Evolutionary conservation across 2,113 vertebrate species (phyloP), one percentile per base, ranked within the genome.

Genomic region (Hemibagrus wyckioides): DNA sequence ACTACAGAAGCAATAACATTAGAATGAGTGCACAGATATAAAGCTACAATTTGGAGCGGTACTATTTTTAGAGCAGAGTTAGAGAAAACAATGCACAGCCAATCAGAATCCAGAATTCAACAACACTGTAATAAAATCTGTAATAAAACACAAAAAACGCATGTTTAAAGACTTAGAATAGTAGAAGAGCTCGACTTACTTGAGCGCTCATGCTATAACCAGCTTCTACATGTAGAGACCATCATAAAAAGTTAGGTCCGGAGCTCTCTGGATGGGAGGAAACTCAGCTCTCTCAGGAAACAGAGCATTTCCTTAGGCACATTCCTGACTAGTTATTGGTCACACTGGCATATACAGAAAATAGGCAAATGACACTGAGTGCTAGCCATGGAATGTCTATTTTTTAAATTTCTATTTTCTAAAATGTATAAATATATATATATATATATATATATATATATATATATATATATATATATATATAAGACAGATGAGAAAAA

Each of bases 331-430:
- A 23, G 44, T 89, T 92, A 94, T 93, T 94, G 92, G 93, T 91
- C 88, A 88, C n/a, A 88, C 89, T 92, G 90, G 90, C 93, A 93
- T 94, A 92, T 93, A 94, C 94, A 95, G 95, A 94, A 95, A 94
- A 91, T 91, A 83, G 86, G 90, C 90, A 91, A 91, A 93, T 93
- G 90, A 93, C 92, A 23, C 84, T 61, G 15, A 83, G 85, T 76
- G 67, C 81, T 80, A 80, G 85, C 90, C 77, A 57, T 87, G 83
- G 83, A 90, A 81, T 73, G 61, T 8, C 65, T 57, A 23, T 48
- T 17, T 6, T n/a, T 15, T n/a, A 7, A 6, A 30, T n/a, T 28
- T 75, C 11, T 28, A 4, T 25, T 8, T 33, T 36, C 4, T 36
- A 41, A 25, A 44, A 73, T 6, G 6, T 1, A 44, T 5, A 5